phyloP scores from a whole-genome alignment of 2,888 invertebrate species.

The Noctua janthina region DNA sequence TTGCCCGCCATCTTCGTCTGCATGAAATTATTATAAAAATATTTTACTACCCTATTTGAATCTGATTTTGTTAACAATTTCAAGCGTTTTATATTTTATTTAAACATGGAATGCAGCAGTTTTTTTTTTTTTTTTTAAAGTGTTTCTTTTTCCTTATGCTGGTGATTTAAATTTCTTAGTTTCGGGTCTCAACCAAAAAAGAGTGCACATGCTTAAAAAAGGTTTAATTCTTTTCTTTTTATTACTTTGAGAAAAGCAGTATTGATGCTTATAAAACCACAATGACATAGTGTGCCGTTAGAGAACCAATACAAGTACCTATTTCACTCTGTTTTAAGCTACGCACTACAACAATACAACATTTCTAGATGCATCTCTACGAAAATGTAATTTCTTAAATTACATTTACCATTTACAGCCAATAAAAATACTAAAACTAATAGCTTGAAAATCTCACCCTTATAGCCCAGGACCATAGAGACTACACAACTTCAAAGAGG shows the following conservation, averaged over 20 bases:
- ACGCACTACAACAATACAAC: neutral
- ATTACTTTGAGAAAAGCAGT: neutral
- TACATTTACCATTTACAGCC: constrained; percentile 1
- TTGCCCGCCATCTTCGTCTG: too few relatives aligned
- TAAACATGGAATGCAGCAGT: too few relatives aligned
- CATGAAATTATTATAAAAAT: too few relatives aligned
- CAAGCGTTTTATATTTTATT: too few relatives aligned
- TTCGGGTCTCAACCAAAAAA: neutral
- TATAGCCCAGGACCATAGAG: constrained; percentile 39
- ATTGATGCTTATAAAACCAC: neutral
- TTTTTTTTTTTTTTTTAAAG: neutral
- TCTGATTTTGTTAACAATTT: too few relatives aligned
- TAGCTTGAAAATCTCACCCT: constrained; percentile 20
- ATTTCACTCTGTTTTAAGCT: constrained; percentile 1
- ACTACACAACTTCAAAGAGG: constrained; percentile 48
- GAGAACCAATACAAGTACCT: neutral
- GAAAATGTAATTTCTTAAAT: constrained; percentile 10
- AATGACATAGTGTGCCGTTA: neutral
- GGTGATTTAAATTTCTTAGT: neutral
- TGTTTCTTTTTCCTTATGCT: neutral
- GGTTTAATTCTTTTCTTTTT: neutral
- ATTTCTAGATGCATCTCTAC: neutral
- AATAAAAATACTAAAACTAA: neutral
- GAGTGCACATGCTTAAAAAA: neutral
- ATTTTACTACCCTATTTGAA: too few relatives aligned